Conservation (phyloP, 2,113 vertebrate genomes). For the Dasyurus viverrinus region DNA sequence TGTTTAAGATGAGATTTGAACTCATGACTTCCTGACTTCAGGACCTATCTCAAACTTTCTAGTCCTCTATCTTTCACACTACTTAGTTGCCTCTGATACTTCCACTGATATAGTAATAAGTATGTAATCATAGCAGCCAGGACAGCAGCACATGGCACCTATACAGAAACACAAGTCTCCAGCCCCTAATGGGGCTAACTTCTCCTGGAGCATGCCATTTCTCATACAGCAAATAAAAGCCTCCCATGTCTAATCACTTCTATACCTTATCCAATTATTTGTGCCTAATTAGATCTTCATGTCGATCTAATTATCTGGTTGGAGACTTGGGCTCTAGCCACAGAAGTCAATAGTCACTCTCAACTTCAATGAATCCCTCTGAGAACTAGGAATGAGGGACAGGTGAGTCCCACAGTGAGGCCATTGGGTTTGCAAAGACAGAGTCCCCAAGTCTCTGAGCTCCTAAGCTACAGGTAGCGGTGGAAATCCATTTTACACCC, state of each 20-base stretch:
- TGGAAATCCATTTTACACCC: conserved; percentile 50
- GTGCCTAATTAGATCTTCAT: background rate
- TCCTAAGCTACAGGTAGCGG: conserved; percentile 32
- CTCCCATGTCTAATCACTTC: conserved; percentile 6
- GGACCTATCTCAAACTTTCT: background rate
- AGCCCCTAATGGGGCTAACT: background rate
- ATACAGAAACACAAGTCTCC: background rate
- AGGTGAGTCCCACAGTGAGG: accelerated
- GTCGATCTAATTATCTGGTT: conserved; percentile 6
- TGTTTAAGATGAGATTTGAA: background rate
- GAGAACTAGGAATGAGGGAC: background rate
- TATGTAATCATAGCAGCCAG: background rate
- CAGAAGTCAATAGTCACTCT: background rate
- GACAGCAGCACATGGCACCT: background rate
- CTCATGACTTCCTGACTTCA: background rate
- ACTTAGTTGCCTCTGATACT: background rate
- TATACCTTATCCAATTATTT: background rate
- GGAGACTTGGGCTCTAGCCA: conserved; percentile 24
- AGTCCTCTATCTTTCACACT: background rate
- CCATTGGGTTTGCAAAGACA: background rate
- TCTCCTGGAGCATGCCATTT: background rate
- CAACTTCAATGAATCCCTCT: background rate
- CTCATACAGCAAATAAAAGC: background rate
- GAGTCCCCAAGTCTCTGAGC: conserved; percentile 58
- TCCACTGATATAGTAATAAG: background rate